Evolutionary conservation across 2,888 invertebrate species (phyloP), one percentile per base, ranked within the genome.

Genomic region (Melinaea menophilus): DNA sequence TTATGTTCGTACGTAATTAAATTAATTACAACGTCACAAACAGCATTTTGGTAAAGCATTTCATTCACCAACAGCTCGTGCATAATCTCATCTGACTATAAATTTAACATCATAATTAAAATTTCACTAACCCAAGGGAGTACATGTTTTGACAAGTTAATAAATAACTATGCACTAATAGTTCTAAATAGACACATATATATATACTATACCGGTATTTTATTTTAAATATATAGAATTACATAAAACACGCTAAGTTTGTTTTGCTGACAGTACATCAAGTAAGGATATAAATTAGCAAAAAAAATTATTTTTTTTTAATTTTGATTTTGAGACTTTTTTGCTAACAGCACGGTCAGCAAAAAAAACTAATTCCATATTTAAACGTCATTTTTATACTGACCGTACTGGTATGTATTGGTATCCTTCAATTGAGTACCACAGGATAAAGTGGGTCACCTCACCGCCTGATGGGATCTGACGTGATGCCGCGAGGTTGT

Each of bases 381-480:
- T 31, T 11, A 11, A 9, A 9, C 31, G 9, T 11, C 22, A 51
- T 31, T 51, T 51, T 31, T 9, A 31, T 51, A 31, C 51, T 51
- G 51, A 12, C 31, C 56, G 56, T 56, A 22, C n/a, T 12, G 11
- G 5, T 13, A n/a, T 13, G 35, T 55, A 34, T 11, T 11, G 41
- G 41, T 22, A 12, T 31, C 57, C 58, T 59, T 58, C 55, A 61
- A 61, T 59, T 69, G 67, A 66, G 67, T 70, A 68, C 57, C 59
- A 41, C 31, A 47, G 51, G 67, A 56, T 33, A 56, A 67, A 67
- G 62, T 70, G 64, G 69, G 68, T 71, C 68, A 71, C 63, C 67
- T 71, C 68, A 71, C 63, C 67, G 69, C 65, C 61, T 61, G 67
- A 61, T 61, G 59, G 63, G 57, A 63, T 58, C 65, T 61, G 64